Evolutionary conservation across 2,113 vertebrate species (phyloP).

Genomic region (Aplodontia rufa): DNA sequence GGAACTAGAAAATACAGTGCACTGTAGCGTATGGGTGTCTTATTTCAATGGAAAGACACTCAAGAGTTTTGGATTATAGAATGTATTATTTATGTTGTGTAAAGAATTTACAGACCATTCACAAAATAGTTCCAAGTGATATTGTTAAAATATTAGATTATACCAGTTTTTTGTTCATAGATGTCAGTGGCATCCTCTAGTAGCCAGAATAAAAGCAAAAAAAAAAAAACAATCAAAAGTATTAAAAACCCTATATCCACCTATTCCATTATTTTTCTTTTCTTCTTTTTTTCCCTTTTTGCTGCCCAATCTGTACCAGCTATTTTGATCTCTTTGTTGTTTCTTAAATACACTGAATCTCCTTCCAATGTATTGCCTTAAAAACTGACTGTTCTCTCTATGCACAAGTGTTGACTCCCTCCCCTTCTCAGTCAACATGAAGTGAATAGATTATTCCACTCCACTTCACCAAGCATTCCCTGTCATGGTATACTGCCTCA

Average conservation of each 20-base stretch:
- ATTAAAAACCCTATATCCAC: too few relatives aligned
- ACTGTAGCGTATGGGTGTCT: fast-evolving
- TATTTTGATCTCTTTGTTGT: too few relatives aligned
- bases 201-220: neutral
- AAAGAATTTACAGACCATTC: neutral
- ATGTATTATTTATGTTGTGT: neutral
- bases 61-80: neutral
- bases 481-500: neutral
- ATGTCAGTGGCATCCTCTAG: fast-evolving
- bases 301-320: neutral
- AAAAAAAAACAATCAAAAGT: neutral
- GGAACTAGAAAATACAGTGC: neutral
- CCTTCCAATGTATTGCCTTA: neutral
- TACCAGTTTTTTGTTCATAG: neutral
- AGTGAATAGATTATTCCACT: neutral
- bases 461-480: neutral
- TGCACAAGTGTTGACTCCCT: neutral
- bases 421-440: neutral
- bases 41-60: neutral
- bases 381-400: fast-evolving
- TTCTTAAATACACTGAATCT: neutral
- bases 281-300: neutral
- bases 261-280: neutral
- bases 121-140: neutral
- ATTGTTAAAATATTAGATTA: neutral